Evolutionary conservation across 2,113 vertebrate species (phyloP).

Genomic region (Ophthalmotilapia sp.): DNA sequence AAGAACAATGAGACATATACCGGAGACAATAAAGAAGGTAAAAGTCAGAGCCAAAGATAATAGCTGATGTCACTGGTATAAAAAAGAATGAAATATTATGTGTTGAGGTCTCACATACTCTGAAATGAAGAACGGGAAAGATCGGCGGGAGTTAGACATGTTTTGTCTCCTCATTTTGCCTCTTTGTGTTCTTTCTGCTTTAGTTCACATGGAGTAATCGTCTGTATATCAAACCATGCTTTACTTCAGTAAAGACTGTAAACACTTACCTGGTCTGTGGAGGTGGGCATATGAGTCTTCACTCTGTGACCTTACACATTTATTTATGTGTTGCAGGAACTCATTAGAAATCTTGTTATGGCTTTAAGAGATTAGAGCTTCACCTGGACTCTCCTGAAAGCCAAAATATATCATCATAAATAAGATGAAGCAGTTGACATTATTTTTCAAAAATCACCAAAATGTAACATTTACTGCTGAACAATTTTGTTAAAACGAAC

Average conservation of each 20-base stretch:
- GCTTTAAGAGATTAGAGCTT: neutral
- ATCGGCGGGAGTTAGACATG: neutral
- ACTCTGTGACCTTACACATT: neutral
- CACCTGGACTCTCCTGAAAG: neutral
- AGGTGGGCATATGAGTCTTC: neutral
- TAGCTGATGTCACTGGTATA: neutral
- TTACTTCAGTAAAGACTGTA: neutral
- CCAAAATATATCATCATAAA: neutral
- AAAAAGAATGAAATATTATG: neutral
- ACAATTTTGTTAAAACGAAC: neutral
- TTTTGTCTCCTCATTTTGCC: neutral
- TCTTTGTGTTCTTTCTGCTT: neutral
- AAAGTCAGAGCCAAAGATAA: neutral
- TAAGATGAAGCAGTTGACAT: neutral
- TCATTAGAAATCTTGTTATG: neutral
- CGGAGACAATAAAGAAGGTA: neutral
- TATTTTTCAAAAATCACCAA: neutral
- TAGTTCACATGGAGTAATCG: neutral
- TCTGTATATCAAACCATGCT: neutral
- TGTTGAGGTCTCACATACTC: neutral
- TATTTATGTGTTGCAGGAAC: neutral
- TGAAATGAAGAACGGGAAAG: neutral
- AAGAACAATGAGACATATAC: accelerated
- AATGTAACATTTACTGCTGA: neutral
- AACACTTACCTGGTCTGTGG: neutral